Conservation (phyloP, 2,113 vertebrate species). For the Myrmecophaga tridactyla region DNA sequence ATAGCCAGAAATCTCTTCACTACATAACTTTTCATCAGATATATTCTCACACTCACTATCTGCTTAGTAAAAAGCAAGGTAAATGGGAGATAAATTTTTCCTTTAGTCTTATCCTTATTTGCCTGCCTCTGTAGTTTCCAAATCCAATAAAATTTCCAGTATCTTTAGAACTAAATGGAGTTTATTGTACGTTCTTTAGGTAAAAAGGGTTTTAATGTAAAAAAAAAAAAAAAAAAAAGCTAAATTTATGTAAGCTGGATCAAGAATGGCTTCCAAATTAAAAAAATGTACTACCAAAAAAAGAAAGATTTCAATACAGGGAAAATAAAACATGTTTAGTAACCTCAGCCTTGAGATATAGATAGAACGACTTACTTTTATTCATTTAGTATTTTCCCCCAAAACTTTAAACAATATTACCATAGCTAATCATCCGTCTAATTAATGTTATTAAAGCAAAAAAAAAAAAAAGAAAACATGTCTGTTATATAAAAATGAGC, state of each 20-base stretch:
- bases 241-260: background rate
- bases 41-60: background rate
- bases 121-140: background rate
- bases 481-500: background rate
- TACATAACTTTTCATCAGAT: background rate
- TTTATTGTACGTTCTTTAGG: background rate
- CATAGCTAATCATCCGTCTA: background rate
- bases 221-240: constrained; percentile 20
- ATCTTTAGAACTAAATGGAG: constrained; percentile 41
- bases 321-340: background rate
- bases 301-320: background rate
- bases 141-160: constrained; percentile 33
- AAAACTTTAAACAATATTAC: constrained; percentile 27
- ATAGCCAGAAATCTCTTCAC: background rate
- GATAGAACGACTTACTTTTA: background rate
- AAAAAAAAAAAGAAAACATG: background rate
- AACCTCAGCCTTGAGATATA: background rate
- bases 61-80: background rate
- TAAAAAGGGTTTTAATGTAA: background rate
- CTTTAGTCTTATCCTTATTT: background rate
- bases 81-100: background rate
- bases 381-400: background rate
- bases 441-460: constrained; percentile 38
- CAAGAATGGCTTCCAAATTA: background rate
- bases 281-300: constrained; percentile 50